Evolutionary conservation across 2,888 invertebrate species (phyloP), one percentile per base, ranked within the genome.

Genomic region (Oscheius sp.): DNA sequence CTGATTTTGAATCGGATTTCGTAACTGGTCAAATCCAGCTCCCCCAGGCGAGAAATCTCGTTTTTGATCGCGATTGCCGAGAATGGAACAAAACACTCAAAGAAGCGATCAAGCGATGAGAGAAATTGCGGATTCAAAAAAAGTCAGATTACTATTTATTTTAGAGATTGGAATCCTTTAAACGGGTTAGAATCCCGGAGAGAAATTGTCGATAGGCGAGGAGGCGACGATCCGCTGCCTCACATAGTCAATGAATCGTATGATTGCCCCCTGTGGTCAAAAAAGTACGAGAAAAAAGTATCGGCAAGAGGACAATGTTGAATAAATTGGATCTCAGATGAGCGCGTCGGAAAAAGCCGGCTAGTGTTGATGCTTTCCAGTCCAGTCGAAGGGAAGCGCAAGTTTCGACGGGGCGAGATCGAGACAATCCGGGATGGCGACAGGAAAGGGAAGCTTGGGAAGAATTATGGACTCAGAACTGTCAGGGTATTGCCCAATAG

Each of bases 311-410:
- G n/a, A 23, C 12, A 21, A 12, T 53, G 23, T 35, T 5, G 52
- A 66, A 66, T 66, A 66, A 49, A 66, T 66, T 66, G 52, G 66
- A 63, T 63, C 63, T 18, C 46, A 46, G 45, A 52, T 52, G 52
- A 35, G 52, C 52, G 52, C 66, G 49, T 25, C 27, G 49, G 27
- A 66, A 66, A 66, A 66, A 66, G 66, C 66, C 61, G 27, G 13
- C 66, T 25, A n/a, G 43, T 66, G 69, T 69, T 52, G 69, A 52
- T 69, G 53, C 55, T 69, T 69, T 69, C 56, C 69, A 69, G 69
- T 69, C 69, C 69, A 35, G 55, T 56, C 41, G 21, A 21, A 18
- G 69, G 35, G 35, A 35, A 35, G 43, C 69, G 41, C 69, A 69
- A 69, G 69, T 69, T 69, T 49, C 46, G 52, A 41, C 45, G n/a